Evolutionary conservation across 2,113 vertebrate species (phyloP), one percentile per base, ranked within the genome.

Genomic region (Atlantisia rogersi): DNA sequence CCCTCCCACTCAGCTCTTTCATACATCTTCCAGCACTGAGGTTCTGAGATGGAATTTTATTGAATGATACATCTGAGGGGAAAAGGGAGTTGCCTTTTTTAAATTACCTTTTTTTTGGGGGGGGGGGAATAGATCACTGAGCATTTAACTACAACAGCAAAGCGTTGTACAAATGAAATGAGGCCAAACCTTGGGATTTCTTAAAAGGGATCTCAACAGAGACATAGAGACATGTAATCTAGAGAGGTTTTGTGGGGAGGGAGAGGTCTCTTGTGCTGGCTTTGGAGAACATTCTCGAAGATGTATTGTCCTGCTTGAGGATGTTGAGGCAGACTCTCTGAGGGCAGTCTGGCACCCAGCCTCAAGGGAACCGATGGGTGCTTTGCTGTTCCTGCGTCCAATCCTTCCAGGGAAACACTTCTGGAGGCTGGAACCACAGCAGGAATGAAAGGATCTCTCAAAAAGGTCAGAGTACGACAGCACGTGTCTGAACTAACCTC

Each of bases 131-230:
- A 58, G 50, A 90, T 67, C 50, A 31, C 32, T 26, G 78, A 83
- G 62, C 78, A 35, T 77, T 86, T 77, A 21, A 32, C 16, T 13
- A 12, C 2, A 53, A 18, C 40, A 90, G 67, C 79, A 15, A 76
- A 76, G 37, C 0, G 4, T 92, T 97, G 64, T 39, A 9, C 1
- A 19, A 78, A 75, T 17, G 64, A 92, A 78, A 82, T 71, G 69
- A 93, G 92, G 88, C 69, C 82, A 92, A 90, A 89, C 62, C 92
- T 96, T 93, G 79, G 67, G 87, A 62, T 83, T 69, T 65, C 74
- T 78, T 20, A 29, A 73, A 92, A 95, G 69, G 82, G 86, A 95
- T 92, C 69, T 92, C 69, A 69, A 53, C 48, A 64, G 29, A 95
- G 59, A 81, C 46, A 67, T 44, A 60, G 77, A 68, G 62, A 63